A percentile compares a stretch with the other conserved stretches of the same genome.
phyloP scores from a whole-genome alignment of 30 jellyfish, hydroid and myxozoan species.

The Aurelia sp. region DNA sequence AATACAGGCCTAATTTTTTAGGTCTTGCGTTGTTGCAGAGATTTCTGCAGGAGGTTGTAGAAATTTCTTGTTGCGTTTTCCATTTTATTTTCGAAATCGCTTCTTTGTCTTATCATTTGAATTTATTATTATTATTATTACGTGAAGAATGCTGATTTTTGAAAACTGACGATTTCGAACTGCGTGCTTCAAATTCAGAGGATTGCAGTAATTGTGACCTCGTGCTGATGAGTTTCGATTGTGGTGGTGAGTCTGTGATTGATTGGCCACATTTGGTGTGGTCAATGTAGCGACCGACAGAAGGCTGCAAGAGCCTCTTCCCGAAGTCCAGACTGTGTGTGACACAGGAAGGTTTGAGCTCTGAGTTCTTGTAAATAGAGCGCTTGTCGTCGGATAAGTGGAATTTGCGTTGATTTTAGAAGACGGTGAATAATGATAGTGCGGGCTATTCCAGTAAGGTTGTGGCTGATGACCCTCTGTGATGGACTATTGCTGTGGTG shows the following conservation, averaged over 20 bases:
- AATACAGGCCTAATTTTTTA: not conserved
- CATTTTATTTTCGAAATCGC: not conserved
- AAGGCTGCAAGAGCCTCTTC: not conserved
- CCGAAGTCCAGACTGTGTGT: not conserved
- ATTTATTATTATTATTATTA: not conserved
- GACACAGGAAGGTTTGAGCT: not conserved
- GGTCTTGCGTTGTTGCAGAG: not conserved
- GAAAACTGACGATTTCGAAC: not conserved
- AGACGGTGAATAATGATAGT: no score
- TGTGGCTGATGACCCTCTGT: no score
- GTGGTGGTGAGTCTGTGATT: not conserved
- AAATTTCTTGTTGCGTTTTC: not conserved
- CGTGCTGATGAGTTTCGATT: not conserved
- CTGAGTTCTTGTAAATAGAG: not conserved
- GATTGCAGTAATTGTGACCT: not conserved
- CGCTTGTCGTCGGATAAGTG: not conserved
- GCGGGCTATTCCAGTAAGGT: no score
- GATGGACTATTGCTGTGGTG: no score
- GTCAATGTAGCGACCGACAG: not conserved
- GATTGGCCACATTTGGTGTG: not conserved
- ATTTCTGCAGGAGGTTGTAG: conserved; percentile 6
- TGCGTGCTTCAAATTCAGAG: not conserved
- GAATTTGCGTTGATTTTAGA: conserved; percentile 1
- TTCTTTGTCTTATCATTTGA: not conserved
- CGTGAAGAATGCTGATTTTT: not conserved